Base-by-base conservation (phyloP, 2,888 invertebrate species). In the Trachelus troglodyta region DNA sequence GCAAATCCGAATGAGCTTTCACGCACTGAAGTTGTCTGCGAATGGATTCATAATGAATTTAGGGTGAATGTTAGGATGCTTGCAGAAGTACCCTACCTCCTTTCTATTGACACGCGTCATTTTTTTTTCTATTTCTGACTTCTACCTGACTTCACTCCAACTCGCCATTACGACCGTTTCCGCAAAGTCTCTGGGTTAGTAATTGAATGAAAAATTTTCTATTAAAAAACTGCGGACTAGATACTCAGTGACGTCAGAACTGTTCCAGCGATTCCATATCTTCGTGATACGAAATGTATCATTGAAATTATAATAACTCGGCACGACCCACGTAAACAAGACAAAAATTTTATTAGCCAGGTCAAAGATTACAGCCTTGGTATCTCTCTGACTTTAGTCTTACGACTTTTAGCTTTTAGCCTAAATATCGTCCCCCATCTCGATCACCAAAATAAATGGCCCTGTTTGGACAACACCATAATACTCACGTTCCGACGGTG, bases 321-420 rank as follows among this genome's bases (percentile, higher is more conserved):
- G 6, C 1, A 15, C 31, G 9, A 1, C 12, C 11, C 71, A 33
- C 33, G 56, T 56, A 9, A 23, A 56, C 56, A 23, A 2, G 23
- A 23, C 23, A 23, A 30, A 23, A 30, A 71, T 71, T 31, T 11
- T 71, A 71, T 71, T 71, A 23, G 6, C 12, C 71, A 15, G 37
- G 15, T 12, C 12, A 4, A 4, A 12, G 37, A 15, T 15, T 15
- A 34, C 15, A 23, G 56, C 56, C 56, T 56, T 23, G 56, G 56
- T 9, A 56, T 56, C 56, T 6, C 23, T 15, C 23, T 23, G 23
- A 56, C 56, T 56, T 23, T 23, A 23, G 31, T 71, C 71, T 12
- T 71, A 33, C 33, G 71, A 23, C 31, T 71, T 71, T 71, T 71
- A 71, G 71, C 71, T 71, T 71, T 71, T 33, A 71, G 71, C 31